Percentiles rank a stretch among this genome's conserved stretches.
phyloP scores from a whole-genome alignment of 1,140 invertebrate species.

The Brachionus asplanchnoidis region DNA sequence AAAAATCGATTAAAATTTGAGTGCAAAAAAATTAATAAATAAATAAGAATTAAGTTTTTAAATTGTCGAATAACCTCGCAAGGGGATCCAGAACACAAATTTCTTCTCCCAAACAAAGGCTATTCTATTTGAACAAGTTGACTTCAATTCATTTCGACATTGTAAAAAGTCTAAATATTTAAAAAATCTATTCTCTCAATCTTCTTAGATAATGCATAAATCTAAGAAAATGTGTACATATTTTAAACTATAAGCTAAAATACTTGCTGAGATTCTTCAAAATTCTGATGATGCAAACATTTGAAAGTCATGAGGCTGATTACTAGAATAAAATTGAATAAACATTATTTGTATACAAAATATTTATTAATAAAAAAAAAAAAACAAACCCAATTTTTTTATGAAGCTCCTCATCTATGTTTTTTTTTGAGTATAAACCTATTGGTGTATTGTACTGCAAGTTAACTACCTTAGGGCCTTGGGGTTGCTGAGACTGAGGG shows the following conservation, averaged over 20 bases:
- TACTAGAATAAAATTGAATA: neutral
- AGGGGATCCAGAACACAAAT: neutral
- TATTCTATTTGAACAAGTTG: neutral
- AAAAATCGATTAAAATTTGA: neutral
- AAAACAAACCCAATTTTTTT: constrained; percentile 38
- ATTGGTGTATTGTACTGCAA: constrained; percentile 46
- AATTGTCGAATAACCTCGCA: neutral
- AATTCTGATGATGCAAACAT: neutral
- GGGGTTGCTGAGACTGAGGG: constrained; percentile 12
- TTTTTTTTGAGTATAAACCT: constrained; percentile 45
- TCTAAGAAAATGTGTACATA: neutral
- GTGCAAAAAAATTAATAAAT: neutral
- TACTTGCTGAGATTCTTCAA: neutral
- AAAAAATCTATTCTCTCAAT: neutral
- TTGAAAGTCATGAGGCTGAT: neutral
- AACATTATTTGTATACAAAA: neutral
- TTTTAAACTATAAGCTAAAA: neutral
- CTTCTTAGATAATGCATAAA: neutral
- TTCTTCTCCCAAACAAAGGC: neutral
- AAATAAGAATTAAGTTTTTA: neutral
- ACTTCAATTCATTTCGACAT: neutral
- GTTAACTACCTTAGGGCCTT: constrained; percentile 57
- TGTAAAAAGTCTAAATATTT: neutral
- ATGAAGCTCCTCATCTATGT: constrained; percentile 44
- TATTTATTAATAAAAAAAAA: neutral